Evolutionary conservation across 2,113 vertebrate species (phyloP).

Genomic region (Piaya cayana): DNA sequence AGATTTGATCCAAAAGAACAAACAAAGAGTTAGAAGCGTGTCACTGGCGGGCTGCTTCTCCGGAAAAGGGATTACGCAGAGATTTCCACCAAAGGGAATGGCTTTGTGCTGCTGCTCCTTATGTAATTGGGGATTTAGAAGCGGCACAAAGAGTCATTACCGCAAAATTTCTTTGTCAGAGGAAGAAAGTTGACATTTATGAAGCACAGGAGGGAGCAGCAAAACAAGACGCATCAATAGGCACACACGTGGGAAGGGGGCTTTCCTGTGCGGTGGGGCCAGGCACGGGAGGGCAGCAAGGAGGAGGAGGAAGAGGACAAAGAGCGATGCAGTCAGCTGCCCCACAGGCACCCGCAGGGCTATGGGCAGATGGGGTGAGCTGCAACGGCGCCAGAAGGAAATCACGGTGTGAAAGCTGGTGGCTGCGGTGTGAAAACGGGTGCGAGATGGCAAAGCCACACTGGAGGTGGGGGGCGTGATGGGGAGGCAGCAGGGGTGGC

Average conservation of each 20-base stretch:
- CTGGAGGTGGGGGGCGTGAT: fast-evolving
- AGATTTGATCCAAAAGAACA: conserved; percentile 78
- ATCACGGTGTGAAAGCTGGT: background rate
- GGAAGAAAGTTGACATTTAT: conserved; percentile 68
- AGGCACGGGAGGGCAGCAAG: fast-evolving
- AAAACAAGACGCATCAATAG: conserved; percentile 28
- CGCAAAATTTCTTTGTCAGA: conserved; percentile 69
- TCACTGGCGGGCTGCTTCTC: conserved; percentile 72
- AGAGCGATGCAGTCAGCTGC: background rate
- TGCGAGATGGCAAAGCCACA: background rate
- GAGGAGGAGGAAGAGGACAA: background rate
- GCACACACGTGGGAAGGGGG: background rate
- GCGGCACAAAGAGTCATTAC: conserved; percentile 76
- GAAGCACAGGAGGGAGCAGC: conserved; percentile 54
- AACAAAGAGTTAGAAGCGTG: conserved; percentile 76
- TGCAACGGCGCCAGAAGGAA: background rate
- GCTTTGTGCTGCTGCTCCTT: conserved; percentile 73
- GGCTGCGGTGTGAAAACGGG: fast-evolving
- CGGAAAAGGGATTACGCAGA: conserved; percentile 75
- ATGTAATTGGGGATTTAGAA: conserved; percentile 78
- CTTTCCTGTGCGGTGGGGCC: background rate
- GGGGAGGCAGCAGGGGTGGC: background rate
- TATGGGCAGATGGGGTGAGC: background rate
- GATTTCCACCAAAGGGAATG: conserved; percentile 76
- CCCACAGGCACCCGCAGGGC: too few relatives aligned